Base-by-base conservation (phyloP, 2,797 vertebrate species). In the Aplochiton taeniatus region DNA sequence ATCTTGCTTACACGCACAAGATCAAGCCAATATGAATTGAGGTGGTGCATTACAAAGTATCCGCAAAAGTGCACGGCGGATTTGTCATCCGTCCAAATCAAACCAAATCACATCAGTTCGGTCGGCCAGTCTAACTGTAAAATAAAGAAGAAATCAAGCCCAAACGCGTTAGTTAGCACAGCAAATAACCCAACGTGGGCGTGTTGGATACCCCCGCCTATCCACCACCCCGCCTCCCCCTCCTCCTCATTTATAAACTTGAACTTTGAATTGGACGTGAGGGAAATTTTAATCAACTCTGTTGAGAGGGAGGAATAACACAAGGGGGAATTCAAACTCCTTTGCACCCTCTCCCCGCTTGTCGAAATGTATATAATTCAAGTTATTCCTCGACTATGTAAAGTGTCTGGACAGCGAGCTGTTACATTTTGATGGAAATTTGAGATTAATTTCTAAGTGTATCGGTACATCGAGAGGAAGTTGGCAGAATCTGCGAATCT, bases 231-330 rank as follows among this genome's bases (percentile, higher is more conserved):
- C 56, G 58, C 61, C 45, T 45, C 56, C 31, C 63, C 12, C 9
- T 42, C 16, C 51, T 74, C 82, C 86, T 74, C 81, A 82, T 73
- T 55, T 78, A 72, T 77, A 75, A 90, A 87, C 79, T 84, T 92
- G 85, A 91, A 93, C 90, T 92, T 90, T 90, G 84, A 86, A 85
- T 88, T 75, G 85, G 87, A 92, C 91, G 91, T 93, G 92, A 89
- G 89, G 72, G 87, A 87, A 89, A 93, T 93, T 72, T 87, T 87
- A 91, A 93, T 88, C 76, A 78, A 72, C 79, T 67, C 64, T 73
- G 51, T 60, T 66, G 71, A 45, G 72, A 20, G 73, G 84, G 78
- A 68, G 86, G 70, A 78, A 75, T 73, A 87, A 86, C 81, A 78
- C 85, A 66, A 78, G 79, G 83, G 89, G 86, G 85, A 88, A 82